Evolutionary conservation across 2,113 vertebrate genomes (phyloP), one percentile per base, ranked within the genome.

Genomic region (Jacana jacana): DNA sequence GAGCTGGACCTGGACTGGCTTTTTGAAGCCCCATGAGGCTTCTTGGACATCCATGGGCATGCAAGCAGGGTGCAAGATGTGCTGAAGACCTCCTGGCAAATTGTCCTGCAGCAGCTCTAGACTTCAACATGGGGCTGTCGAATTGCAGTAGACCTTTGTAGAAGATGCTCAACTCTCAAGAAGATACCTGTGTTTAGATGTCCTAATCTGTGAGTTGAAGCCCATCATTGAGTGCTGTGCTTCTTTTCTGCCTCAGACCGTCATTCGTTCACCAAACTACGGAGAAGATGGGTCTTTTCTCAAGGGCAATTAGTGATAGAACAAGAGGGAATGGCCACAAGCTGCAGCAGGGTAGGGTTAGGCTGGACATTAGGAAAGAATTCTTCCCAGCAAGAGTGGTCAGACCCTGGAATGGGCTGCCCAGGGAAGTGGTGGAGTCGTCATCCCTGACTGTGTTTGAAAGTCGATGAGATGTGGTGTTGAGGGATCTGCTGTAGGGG

Each of bases 191-290:
- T 31, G 18, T 63, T 83, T 40, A 37, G 10, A 10, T 20, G 22
- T 14, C 28, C 11, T 16, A 13, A 27, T 33, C 24, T 9, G 25
- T 40, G 46, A 58, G 25, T 3, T 30, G n/a, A 83, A 86, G 54
- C 19, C 19, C 49, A 46, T 3, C 0, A 0, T 4, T 70, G n/a
- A 0, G 0, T 18, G 40, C 25, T 23, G 31, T 51, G 16, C 4
- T 77, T 58, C 69, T 66, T 0, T 30, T 63, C 51, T 23, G 52
- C 35, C 42, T 68, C 69, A 88, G 46, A 33, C 13, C 1, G 4
- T 51, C 39, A 13, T 23, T 68, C 31, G 51, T 65, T 46, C 75
- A 65, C 52, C 52, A 55, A 30, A 40, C 15, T 12, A 24, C 19
- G 72, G 64, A 58, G 19, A 40, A 64, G 40, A 20, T 25, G 49